Evolutionary conservation across 1,140 invertebrate genomes (phyloP), one percentile per base, ranked within the genome.

Genomic region (Micrasema longulum): DNA sequence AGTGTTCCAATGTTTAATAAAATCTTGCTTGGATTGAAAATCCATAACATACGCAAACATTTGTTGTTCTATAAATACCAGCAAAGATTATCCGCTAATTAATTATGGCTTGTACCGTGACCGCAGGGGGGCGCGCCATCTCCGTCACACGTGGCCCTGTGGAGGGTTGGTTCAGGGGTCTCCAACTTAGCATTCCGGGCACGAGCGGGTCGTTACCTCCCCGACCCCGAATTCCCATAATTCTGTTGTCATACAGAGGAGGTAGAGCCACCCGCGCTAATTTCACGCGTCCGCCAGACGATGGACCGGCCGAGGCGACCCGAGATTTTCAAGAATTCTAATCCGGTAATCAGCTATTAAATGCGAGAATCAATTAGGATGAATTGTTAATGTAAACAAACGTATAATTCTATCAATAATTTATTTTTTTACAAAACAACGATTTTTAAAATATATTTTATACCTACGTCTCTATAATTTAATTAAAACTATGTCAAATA

Each of bases 191-290:
- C 36, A 60, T 60, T 60, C 55, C 55, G 55, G 55, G 35, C 55
- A 60, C 55, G 55, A 60, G 55, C 55, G 36, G 26, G 55, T 38
- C 55, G 31, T 60, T 60, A 60, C 55, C 55, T 14, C 55, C 55
- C 55, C 50, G 6, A 35, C 55, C 55, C 35, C 31, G 35, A 60
- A 60, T 60, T 38, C 55, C 35, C 55, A 60, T 60, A 60, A 60
- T 60, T 60, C 55, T 60, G 55, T 60, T 60, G 55, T 60, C 55
- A 60, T 60, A 60, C 55, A 38, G 14, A 22, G 55, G 35, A 31
- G 55, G 6, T 16, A 10, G 31, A 14, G n/a, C 12, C 12, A n/a
- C n/a, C 31, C 26, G 14, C 55, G n/a, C 55, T 60, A 60, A 60
- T 60, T 60, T 60, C 16, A 18, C 55, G 55, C 35, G 31, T 31